Evolutionary conservation across 1,140 invertebrate species (phyloP), one percentile per base, ranked within the genome.

Genomic region (Eriocheir sinensis): DNA sequence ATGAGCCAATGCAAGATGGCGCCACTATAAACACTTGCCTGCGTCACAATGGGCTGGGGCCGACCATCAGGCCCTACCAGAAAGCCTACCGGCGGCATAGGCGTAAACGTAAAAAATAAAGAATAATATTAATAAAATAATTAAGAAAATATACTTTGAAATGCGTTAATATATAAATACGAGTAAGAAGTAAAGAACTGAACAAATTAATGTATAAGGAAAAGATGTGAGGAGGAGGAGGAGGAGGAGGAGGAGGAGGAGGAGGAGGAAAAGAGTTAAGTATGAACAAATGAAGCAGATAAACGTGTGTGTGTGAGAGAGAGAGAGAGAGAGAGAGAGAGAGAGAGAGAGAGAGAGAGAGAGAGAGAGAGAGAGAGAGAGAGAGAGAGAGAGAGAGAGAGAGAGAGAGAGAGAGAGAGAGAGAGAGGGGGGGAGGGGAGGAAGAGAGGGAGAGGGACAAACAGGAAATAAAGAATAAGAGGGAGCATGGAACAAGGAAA

Each of bases 321-420:
- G n/a, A 40, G 38, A 32, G n/a, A 32, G n/a, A 32, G n/a, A 85
- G n/a, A 85, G n/a, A 32, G n/a, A 85, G n/a, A 32, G n/a, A 85
- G n/a, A 30, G 3, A 3, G 3, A 17, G 15, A 17, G 15, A 17
- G 15, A 17, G 15, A 17, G 15, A 48, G 44, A 48, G 44, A 48
- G 44, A 48, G 44, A 48, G 44, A 38, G 6, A 89, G 34, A 41
- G 34, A 89, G 86, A 41, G 40, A 89, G 86, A 41, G 34, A 89
- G 3, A 41, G 86, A 89, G 86, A 89, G 40, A 41, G 40, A 38
- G 86, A 41, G 86, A 89, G 32, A 41, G 86, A 89, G 86, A 41
- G 86, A 89, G 32, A 41, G 86, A 41, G 36, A n/a, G 41, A 44
- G 88, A 41, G 88, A 86, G 83, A 86, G 83, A 86, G 83, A 86